Percentiles rank a stretch among this genome's conserved stretches.
These are phyloP conservation scores for Decapterus maruadsi DNA, from an alignment of 2,797 vertebrate species.

Conservation along the genomic window DNA sequence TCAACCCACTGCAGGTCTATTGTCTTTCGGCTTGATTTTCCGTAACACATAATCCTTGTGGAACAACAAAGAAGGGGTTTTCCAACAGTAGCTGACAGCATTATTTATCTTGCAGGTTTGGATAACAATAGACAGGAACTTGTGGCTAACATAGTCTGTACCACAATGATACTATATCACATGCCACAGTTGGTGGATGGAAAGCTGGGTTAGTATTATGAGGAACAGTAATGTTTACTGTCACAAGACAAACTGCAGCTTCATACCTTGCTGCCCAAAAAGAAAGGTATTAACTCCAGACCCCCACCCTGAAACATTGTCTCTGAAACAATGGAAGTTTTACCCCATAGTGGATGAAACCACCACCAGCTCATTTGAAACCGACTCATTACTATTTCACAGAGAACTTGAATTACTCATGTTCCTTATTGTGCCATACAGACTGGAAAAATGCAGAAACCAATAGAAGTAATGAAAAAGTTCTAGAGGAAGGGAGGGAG, in stretches of 20 bases:
- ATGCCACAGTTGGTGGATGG: conserved; percentile 49
- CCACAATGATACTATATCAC: conserved; percentile 68
- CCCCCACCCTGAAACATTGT: too few species aligned
- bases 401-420: too few species aligned
- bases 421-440: too few species aligned
- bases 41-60: conserved; percentile 39
- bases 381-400: too few species aligned
- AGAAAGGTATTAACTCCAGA: too few species aligned
- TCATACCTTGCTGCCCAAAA: neutral
- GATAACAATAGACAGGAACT: conserved; percentile 64
- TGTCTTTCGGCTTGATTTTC: conserved; percentile 33
- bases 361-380: too few species aligned
- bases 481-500: too few species aligned
- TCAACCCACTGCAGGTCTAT: conserved; percentile 31
- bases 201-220: conserved; percentile 39
- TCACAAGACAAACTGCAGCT: conserved; percentile 30
- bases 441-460: too few species aligned
- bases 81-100: conserved; percentile 48
- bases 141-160: conserved; percentile 23
- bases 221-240: conserved; percentile 11
- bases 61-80: conserved; percentile 61
- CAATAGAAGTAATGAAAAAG: too few species aligned
- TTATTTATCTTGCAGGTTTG: conserved; percentile 39
- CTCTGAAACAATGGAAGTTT: too few species aligned
- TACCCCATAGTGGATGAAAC: too few species aligned